Evolutionary conservation across 2,797 vertebrate species (phyloP), one percentile per base, ranked within the genome.

Genomic region (Spea hammondii): DNA sequence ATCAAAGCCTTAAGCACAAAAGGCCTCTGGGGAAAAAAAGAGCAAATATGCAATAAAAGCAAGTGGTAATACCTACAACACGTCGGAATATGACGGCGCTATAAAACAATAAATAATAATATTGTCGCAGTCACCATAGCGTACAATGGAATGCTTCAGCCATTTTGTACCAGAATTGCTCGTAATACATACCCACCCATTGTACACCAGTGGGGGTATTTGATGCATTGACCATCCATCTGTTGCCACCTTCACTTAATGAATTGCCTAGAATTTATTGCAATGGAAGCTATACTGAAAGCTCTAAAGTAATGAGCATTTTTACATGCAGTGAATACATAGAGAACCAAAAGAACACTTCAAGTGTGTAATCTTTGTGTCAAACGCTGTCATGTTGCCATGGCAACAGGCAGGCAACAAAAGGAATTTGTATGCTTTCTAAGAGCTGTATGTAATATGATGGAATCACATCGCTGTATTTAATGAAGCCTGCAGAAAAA

Each of bases 401-500:
- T 89, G 86, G 88, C 85, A 89, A 91, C 87, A 86, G 75, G 65
- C 84, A 70, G 85, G 88, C 87, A 87, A 32, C 80, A 89, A 74
- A 80, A 83, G 62, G 85, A 87, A 89, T 88, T 84, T 60, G 74
- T 84, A 84, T 84, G 80, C 77, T 85, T 82, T 83, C 85, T 82
- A 67, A 84, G 83, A 87, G 84, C 46, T 86, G 83, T 75, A 69
- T 86, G 83, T 83, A 85, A 84, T 76, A 76, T 70, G 83, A 84
- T 48, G 55, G 57, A 70, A 83, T 72, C 82, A 74, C 82, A 87
- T 80, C 71, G 54, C 77, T 83, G 83, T 87, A 83, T 84, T 86
- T 89, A 84, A 76, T 79, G 80, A 85, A 83, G 80, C 86, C 79
- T 65, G 59, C n/a, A 5, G 2, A 77, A 78, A 85, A 76, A 86